These are phyloP conservation scores for Listronotus oregonensis DNA, from an alignment of 1,140 invertebrate genomes.

Conservation along the genomic window DNA sequence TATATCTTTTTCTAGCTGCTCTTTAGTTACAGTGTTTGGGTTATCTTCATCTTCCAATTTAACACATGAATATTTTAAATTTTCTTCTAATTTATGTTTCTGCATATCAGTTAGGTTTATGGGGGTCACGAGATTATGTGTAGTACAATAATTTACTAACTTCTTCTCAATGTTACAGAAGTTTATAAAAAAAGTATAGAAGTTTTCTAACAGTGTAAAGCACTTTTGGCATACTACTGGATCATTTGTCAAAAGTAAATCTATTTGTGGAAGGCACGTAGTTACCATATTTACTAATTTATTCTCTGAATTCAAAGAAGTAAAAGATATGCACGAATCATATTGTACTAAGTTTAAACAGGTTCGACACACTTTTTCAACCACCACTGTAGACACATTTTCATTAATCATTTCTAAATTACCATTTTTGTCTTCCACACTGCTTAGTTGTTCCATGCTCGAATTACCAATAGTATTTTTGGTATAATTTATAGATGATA, in stretches of 20 bases:
- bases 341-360: slow-evolving; percentile 2
- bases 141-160: slow-evolving; percentile 16
- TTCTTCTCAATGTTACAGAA: slow-evolving; percentile 17
- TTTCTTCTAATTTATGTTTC: slow-evolving; percentile 2
- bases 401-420: slow-evolving; percentile 3
- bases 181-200: slow-evolving; percentile 9
- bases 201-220: slow-evolving; percentile 17
- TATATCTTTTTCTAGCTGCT: neutral
- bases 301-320: neutral
- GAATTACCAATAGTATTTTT: too few species aligned
- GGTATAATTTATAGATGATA: too few species aligned
- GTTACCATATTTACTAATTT: slow-evolving; percentile 11
- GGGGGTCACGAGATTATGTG: neutral
- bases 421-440: slow-evolving; percentile 17
- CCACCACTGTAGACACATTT: neutral
- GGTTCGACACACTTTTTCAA: slow-evolving; percentile 14
- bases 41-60: slow-evolving; percentile 9
- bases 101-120: slow-evolving; percentile 11
- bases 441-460: neutral
- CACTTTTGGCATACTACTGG: slow-evolving; percentile 24
- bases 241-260: slow-evolving; percentile 20
- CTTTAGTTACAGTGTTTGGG: neutral
- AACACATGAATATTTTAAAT: neutral
- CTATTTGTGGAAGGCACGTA: slow-evolving; percentile 23
- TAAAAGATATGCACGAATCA: neutral